Evolutionary conservation across 1,140 invertebrate species (phyloP).

Genomic region (Drosophila nebulosa): DNA sequence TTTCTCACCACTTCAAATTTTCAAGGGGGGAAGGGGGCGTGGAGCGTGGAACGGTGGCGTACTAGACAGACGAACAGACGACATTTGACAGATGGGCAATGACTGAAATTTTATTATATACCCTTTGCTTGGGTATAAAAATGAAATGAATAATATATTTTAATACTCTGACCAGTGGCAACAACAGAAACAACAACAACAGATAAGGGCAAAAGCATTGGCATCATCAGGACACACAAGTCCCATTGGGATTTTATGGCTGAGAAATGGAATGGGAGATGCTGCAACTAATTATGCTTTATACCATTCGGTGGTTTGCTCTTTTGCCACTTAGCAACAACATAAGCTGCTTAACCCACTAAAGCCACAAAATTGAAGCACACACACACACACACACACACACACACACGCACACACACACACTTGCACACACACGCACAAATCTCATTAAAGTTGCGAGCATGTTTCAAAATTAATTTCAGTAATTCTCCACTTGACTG

Average conservation of each 20-base stretch:
- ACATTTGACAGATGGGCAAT: too few relatives aligned
- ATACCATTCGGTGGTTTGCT: conserved; percentile 68
- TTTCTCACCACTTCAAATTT: too few relatives aligned
- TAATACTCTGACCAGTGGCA: not conserved
- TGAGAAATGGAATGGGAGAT: conserved; percentile 44
- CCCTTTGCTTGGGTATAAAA: too few relatives aligned
- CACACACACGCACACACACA: conserved; percentile 12
- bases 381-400: conserved; percentile 11
- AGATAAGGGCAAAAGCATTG: not conserved
- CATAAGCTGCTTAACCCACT: conserved; percentile 73
- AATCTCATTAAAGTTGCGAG: conserved; percentile 75
- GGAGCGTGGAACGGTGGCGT: too few relatives aligned
- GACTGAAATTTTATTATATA: too few relatives aligned
- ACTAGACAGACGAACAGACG: too few relatives aligned
- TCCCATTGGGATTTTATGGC: conserved; percentile 7
- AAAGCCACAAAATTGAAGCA: conserved; percentile 61
- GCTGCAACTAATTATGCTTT: conserved; percentile 69
- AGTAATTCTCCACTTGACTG: conserved; percentile 67
- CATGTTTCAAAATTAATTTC: conserved; percentile 77
- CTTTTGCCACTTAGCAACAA: conserved; percentile 74
- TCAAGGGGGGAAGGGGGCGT: too few relatives aligned
- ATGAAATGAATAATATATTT: not conserved
- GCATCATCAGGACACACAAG: not conserved
- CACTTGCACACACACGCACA: conserved; percentile 39
- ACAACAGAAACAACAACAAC: not conserved